phyloP scores from a whole-genome alignment of 1,140 invertebrate genomes.

The Nebria ingens region DNA sequence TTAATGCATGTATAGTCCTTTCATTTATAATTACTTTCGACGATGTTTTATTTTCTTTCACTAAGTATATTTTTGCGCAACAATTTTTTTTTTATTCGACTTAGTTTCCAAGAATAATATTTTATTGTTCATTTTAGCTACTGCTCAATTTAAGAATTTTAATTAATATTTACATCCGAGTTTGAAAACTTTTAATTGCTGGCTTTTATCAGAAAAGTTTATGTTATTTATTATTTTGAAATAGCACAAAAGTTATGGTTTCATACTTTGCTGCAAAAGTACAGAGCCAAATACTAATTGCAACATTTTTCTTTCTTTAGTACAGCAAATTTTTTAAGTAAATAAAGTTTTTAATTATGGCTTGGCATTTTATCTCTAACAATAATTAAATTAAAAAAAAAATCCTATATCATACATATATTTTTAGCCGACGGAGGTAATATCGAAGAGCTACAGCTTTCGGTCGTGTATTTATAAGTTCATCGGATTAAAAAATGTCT shows the following conservation, averaged over 20 bases:
- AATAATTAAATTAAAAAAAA: too few relatives aligned
- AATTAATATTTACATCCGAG: conserved; percentile 6
- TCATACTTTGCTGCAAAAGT: not conserved
- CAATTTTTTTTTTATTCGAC: too few relatives aligned
- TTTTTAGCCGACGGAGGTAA: not conserved
- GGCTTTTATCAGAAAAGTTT: conserved; percentile 7
- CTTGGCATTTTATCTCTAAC: too few relatives aligned
- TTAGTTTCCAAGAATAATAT: not conserved
- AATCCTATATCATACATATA: not conserved
- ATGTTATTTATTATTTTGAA: not conserved
- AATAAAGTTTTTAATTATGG: too few relatives aligned
- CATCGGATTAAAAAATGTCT: too few relatives aligned
- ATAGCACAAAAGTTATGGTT: conserved; percentile 1
- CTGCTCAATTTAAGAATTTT: not conserved
- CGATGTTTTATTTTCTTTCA: too few relatives aligned
- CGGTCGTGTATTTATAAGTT: too few relatives aligned
- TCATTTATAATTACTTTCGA: too few relatives aligned
- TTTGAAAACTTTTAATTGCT: conserved; percentile 7
- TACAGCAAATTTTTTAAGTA: too few relatives aligned
- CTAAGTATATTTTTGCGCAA: not conserved
- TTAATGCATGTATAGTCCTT: too few relatives aligned
- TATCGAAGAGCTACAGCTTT: too few relatives aligned
- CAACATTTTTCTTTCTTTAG: too few relatives aligned
- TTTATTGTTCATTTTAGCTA: not conserved
- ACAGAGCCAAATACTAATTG: not conserved